Evolutionary conservation across 2,888 invertebrate species (phyloP).

Genomic region (Clusia tigrina): DNA sequence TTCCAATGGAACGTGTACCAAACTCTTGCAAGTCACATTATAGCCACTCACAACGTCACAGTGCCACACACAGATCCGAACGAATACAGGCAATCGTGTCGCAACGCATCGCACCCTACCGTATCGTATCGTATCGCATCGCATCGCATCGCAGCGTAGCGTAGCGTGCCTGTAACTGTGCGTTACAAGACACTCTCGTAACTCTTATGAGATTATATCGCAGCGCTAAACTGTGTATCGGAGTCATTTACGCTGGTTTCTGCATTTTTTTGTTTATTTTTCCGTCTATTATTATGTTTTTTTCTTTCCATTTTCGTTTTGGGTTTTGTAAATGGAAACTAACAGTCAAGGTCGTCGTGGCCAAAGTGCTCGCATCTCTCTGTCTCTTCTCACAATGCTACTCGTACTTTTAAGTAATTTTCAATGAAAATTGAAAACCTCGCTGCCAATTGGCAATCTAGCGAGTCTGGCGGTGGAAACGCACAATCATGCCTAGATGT

Average conservation of each 20-base stretch:
- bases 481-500: too few species aligned
- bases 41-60: too few species aligned
- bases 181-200: neutral
- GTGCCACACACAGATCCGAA: too few species aligned
- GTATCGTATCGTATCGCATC: too few species aligned
- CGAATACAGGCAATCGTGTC: too few species aligned
- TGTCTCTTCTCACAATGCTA: neutral
- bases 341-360: slow-evolving; percentile 44
- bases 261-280: neutral
- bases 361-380: neutral
- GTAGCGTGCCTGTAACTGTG: neutral
- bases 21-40: too few species aligned
- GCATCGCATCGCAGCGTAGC: neutral
- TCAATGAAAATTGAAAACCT: slow-evolving; percentile 5
- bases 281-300: neutral
- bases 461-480: too few species aligned
- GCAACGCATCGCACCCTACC: too few species aligned
- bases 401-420: neutral
- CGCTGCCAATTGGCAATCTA: slow-evolving; percentile 10
- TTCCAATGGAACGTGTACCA: too few species aligned
- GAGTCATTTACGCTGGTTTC: neutral
- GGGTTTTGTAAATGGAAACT: slow-evolving; percentile 40
- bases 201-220: neutral
- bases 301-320: neutral
- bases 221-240: neutral